Conservation (phyloP, 2,888 invertebrate species). For the Drosophila cognata region DNA sequence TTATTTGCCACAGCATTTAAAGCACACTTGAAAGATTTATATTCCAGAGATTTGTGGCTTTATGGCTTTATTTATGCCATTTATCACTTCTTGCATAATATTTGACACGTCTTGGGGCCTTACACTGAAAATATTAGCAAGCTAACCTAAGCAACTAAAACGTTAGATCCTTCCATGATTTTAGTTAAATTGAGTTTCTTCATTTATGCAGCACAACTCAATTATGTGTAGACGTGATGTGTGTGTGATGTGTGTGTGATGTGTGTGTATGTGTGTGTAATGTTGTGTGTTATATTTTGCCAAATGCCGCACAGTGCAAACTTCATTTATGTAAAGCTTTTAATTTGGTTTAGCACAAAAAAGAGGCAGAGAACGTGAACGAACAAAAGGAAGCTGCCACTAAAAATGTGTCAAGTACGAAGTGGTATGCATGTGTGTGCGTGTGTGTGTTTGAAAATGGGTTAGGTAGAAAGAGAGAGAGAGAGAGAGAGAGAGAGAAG, state of each 20-base stretch:
- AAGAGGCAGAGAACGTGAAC: neutral
- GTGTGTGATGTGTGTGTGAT: neutral
- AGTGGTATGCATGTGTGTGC: neutral
- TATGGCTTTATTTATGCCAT: neutral
- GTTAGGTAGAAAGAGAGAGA: conserved; percentile 1
- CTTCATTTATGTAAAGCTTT: conserved; percentile 62
- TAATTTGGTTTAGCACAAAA: conserved; percentile 46
- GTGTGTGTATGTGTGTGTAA: conserved; percentile 5
- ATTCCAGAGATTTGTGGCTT: neutral
- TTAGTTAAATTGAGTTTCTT: conserved; percentile 32
- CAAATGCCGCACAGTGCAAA: conserved; percentile 32
- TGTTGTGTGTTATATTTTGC: conserved; percentile 6
- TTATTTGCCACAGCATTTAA: too few species aligned
- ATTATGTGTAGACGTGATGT: conserved; percentile 17
- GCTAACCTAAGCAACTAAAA: conserved; percentile 4
- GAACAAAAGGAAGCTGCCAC: conserved; percentile 10
- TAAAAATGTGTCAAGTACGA: conserved; percentile 57
- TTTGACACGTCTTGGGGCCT: neutral
- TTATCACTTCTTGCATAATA: neutral
- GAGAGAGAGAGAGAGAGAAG: conserved; percentile 9
- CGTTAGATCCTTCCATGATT: conserved; percentile 13
- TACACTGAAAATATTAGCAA: neutral
- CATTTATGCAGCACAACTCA: conserved; percentile 29
- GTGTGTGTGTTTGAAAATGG: neutral
- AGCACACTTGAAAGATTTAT: neutral